Conservation (phyloP, 2,113 vertebrate species). For the Phaethon lepturus region DNA sequence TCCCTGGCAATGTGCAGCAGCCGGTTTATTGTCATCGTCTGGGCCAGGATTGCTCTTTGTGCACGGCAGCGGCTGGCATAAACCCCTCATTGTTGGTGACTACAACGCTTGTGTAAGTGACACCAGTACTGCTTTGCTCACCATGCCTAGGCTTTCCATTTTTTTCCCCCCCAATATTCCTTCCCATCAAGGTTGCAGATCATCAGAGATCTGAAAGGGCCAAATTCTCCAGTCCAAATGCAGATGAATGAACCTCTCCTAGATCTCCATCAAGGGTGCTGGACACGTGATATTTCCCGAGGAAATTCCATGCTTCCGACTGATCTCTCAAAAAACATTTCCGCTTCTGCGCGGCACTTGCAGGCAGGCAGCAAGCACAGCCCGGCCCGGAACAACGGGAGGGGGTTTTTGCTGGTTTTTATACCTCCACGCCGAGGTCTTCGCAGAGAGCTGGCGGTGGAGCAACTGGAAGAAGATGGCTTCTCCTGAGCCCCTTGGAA, state of each 20-base stretch:
- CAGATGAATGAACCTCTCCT: background rate
- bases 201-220: background rate
- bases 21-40: background rate
- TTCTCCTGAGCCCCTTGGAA: background rate
- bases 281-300: fast-evolving
- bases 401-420: background rate
- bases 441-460: background rate
- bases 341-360: fast-evolving
- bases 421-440: background rate
- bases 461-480: background rate
- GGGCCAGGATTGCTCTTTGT: background rate
- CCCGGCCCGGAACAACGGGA: fast-evolving
- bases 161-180: background rate
- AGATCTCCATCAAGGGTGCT: background rate
- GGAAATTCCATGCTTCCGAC: background rate
- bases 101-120: background rate
- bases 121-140: background rate
- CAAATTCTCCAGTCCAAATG: background rate
- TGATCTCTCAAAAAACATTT: background rate
- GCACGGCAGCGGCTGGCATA: background rate
- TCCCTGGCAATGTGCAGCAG: background rate
- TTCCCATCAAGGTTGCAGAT: background rate
- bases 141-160: background rate
- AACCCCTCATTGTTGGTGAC: background rate
- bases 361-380: background rate